phyloP scores from a whole-genome alignment of 2,113 vertebrate genomes.

The Castor canadensis region DNA sequence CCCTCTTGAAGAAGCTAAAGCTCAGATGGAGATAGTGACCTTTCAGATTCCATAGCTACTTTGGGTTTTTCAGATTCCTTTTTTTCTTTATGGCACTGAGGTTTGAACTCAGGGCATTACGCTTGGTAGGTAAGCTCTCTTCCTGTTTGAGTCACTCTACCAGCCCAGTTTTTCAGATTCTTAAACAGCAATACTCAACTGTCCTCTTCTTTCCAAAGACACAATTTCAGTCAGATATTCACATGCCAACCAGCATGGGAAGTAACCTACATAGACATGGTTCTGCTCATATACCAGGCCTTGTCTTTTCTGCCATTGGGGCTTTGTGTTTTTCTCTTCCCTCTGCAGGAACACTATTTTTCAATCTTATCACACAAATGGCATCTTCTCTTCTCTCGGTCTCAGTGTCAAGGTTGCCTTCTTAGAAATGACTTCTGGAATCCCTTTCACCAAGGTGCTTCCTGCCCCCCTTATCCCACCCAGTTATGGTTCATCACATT shows the following conservation, averaged over 20 bases:
- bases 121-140: too few species aligned
- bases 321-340: neutral
- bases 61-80: neutral
- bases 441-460: neutral
- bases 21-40: neutral
- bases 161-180: too few species aligned
- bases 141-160: too few species aligned
- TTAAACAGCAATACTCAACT: neutral
- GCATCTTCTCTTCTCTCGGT: neutral
- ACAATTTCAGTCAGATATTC: too few species aligned
- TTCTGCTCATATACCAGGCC: neutral
- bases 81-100: too few species aligned
- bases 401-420: neutral
- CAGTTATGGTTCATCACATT: neutral
- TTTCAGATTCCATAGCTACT: neutral
- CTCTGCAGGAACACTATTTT: neutral
- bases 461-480: neutral
- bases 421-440: neutral
- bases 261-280: neutral
- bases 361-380: neutral
- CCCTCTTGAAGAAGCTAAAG: neutral
- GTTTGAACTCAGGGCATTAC: too few species aligned
- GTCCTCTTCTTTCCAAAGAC: neutral
- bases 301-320: neutral
- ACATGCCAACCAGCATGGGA: neutral